A percentile compares a stretch with the other conserved stretches of the same genome.
Evolutionary conservation across 1,140 invertebrate genomes (phyloP).

Genomic region (Leguminivora glycinivorella): DNA sequence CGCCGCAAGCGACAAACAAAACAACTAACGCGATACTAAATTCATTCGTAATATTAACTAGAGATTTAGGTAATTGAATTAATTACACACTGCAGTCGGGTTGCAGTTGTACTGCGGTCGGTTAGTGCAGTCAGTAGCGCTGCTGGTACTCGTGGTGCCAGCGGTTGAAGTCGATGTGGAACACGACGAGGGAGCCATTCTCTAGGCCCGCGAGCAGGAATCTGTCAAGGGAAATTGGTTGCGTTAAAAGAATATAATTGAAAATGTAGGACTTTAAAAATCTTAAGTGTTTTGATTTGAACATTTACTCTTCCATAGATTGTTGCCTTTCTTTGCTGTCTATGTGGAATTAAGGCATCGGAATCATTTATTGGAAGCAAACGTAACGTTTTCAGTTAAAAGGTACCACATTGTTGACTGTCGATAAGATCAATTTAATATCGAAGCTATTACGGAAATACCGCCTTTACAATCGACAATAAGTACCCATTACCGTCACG

Average conservation of each 20-base stretch:
- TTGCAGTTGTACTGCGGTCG: background rate
- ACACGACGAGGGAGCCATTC: constrained; percentile 98
- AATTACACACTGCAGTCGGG: constrained; percentile 2
- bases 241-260: background rate
- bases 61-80: constrained; percentile 30
- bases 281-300: no score
- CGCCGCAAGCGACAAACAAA: constrained; percentile 12
- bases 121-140: constrained; percentile 83
- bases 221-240: constrained; percentile 79
- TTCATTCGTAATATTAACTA: constrained; percentile 26
- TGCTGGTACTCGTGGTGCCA: constrained; percentile 99
- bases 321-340: no score
- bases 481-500: no score
- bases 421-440: no score
- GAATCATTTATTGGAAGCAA: no score
- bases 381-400: no score
- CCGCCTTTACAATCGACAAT: no score
- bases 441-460: no score
- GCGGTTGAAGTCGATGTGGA: constrained; percentile 99
- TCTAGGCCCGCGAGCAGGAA: constrained; percentile 97
- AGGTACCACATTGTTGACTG: no score
- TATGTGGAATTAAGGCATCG: no score
- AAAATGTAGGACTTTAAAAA: no score
- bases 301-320: no score
- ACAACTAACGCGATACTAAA: constrained; percentile 22